Percentiles rank a stretch among this genome's conserved stretches.
These are phyloP conservation scores for Apis dorsata DNA, from an alignment of 1,140 invertebrate species.

Conservation along the genomic window DNA sequence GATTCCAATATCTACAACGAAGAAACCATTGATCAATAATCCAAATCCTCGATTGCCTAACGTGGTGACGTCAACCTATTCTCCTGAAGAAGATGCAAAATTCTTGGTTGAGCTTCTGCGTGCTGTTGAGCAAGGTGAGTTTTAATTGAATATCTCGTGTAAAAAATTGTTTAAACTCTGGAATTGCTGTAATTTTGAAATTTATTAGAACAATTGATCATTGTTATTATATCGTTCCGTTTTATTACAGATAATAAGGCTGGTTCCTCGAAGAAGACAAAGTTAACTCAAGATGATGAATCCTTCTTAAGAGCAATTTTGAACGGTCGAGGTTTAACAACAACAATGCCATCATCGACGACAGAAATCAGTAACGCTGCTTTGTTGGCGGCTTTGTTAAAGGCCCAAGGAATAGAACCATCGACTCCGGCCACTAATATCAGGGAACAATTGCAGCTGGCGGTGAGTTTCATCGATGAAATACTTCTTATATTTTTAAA, in stretches of 20 bases:
- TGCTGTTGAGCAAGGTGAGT: slow-evolving; percentile 56
- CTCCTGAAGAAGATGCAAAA: slow-evolving; percentile 74
- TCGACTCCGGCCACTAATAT: slow-evolving; percentile 81
- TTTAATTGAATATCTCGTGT: not conserved
- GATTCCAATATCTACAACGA: slow-evolving; percentile 28
- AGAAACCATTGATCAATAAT: slow-evolving; percentile 50
- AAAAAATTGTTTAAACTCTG: not conserved
- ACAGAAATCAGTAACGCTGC: slow-evolving; percentile 81
- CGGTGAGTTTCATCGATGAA: slow-evolving; percentile 77
- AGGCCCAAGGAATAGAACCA: slow-evolving; percentile 85
- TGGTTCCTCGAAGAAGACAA: not conserved
- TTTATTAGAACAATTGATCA: too few species aligned
- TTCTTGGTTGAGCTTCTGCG: slow-evolving; percentile 71
- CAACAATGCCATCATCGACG: slow-evolving; percentile 13
- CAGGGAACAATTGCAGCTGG: slow-evolving; percentile 81
- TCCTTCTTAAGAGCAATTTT: slow-evolving; percentile 71
- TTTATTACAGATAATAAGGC: slow-evolving; percentile 19
- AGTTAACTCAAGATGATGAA: slow-evolving; percentile 66
- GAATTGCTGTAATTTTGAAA: too few species aligned
- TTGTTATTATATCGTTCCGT: not conserved
- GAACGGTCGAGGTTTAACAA: slow-evolving; percentile 52
- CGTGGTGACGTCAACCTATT: slow-evolving; percentile 62
- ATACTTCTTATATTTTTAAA: too few species aligned
- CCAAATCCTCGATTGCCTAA: slow-evolving; percentile 50
- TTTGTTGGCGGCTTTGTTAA: slow-evolving; percentile 84